Percentiles rank a stretch among this genome's conserved stretches.
Evolutionary conservation across 2,888 invertebrate genomes (phyloP).

Genomic region (Neoitamus cyanurus): DNA sequence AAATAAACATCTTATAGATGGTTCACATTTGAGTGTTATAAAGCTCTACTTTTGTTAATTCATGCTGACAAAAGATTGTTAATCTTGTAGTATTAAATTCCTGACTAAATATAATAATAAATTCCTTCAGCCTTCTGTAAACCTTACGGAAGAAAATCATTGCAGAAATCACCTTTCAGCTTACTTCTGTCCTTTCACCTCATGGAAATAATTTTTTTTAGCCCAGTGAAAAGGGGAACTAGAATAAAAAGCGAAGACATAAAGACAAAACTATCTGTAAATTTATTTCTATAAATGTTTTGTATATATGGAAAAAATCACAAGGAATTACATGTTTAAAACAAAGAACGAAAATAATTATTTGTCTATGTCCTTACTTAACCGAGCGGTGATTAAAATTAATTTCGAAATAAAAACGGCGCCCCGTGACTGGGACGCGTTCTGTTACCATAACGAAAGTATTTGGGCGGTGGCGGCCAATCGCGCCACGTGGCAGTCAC

Average conservation of each 20-base stretch:
- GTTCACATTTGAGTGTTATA: too few species aligned
- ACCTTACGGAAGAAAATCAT: too few species aligned
- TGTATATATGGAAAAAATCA: constrained; percentile 51
- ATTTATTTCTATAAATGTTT: constrained; percentile 49
- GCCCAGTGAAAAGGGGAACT: neutral
- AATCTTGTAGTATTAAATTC: too few species aligned
- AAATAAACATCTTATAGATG: too few species aligned
- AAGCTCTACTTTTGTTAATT: too few species aligned
- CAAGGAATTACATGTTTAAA: constrained; percentile 48
- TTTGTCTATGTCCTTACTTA: constrained; percentile 39
- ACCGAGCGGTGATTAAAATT: constrained; percentile 32
- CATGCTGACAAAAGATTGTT: too few species aligned
- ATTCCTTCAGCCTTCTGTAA: too few species aligned
- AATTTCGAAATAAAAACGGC: constrained; percentile 35
- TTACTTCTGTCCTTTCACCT: too few species aligned
- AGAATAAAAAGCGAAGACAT: neutral
- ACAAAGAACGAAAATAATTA: constrained; percentile 45
- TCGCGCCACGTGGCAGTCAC: neutral
- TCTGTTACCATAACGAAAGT: constrained; percentile 1
- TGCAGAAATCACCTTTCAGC: too few species aligned
- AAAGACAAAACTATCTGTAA: constrained; percentile 49
- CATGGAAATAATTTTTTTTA: too few species aligned
- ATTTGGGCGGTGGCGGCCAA: neutral
- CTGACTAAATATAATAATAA: too few species aligned
- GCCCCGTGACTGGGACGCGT: neutral